These are phyloP conservation scores for Esox lucius DNA, from an alignment of 2,797 vertebrate species.

Conservation along the genomic window DNA sequence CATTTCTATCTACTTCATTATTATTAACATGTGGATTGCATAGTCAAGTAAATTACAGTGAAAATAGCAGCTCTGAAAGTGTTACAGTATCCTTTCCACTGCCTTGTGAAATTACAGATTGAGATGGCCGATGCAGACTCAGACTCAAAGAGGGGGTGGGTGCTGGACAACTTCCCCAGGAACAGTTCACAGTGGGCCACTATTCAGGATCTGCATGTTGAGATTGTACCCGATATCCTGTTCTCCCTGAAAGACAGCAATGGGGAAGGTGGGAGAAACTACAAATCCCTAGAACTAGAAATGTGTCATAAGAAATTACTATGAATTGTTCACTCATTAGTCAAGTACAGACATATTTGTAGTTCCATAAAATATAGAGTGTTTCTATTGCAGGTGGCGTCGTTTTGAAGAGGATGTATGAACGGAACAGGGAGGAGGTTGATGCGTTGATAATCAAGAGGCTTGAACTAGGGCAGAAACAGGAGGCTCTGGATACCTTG, in stretches of 20 bases:
- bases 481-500: slow-evolving; percentile 62
- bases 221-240: slow-evolving; percentile 79
- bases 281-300: background rate
- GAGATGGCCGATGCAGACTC: slow-evolving; percentile 65
- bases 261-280: slow-evolving; percentile 70
- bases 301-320: background rate
- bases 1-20: no score
- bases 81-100: background rate
- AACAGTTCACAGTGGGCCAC: slow-evolving; percentile 70
- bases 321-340: background rate
- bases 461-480: slow-evolving; percentile 61
- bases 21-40: no score
- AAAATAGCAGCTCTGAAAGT: background rate
- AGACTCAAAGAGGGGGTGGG: slow-evolving; percentile 81
- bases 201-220: slow-evolving; percentile 65
- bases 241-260: slow-evolving; percentile 79
- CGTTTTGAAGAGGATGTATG: slow-evolving; percentile 80
- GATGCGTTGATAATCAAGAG: slow-evolving; percentile 68
- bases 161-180: slow-evolving; percentile 88
- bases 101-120: slow-evolving; percentile 54
- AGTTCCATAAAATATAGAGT: background rate
- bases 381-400: slow-evolving; percentile 57
- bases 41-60: background rate
- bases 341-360: background rate
- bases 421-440: slow-evolving; percentile 75